phyloP scores from a whole-genome alignment of 1,140 invertebrate genomes.

The Drosophila takahashii region DNA sequence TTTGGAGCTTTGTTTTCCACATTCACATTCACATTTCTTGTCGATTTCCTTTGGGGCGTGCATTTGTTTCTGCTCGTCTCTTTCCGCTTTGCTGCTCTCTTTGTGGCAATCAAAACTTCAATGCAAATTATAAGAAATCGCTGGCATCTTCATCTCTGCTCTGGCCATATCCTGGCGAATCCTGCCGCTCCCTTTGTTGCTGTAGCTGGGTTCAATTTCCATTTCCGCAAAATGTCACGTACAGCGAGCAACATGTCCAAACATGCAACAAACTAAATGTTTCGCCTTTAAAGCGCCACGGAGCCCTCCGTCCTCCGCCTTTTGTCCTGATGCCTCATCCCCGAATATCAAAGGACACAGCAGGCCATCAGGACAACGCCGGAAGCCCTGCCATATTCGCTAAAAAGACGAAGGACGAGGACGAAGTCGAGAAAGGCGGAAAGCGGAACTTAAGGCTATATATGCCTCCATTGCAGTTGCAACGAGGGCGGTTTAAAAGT shows the following conservation, averaged over 20 bases:
- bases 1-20: constrained; percentile 6
- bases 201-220: constrained; percentile 10
- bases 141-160: constrained; percentile 19
- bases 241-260: constrained; percentile 66
- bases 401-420: constrained; percentile 1
- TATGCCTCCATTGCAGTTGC: constrained; percentile 18
- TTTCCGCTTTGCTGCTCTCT: constrained; percentile 19
- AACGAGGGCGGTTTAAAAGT: constrained; percentile 9
- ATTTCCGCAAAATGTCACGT: constrained; percentile 76
- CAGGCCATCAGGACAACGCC: constrained; percentile 59
- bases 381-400: constrained; percentile 65
- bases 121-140: constrained; percentile 44
- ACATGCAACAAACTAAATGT: constrained; percentile 78
- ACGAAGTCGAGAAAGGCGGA: constrained; percentile 8
- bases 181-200: constrained; percentile 4
- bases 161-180: constrained; percentile 9
- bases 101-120: constrained; percentile 54
- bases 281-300: constrained; percentile 59
- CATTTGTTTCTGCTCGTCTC: constrained; percentile 6
- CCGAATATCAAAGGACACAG: constrained; percentile 43
- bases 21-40: constrained; percentile 3
- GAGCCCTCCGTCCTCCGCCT: background rate
- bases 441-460: constrained; percentile 12
- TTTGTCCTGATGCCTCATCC: background rate
- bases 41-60: constrained; percentile 16